Percentiles rank a stretch among this genome's conserved stretches.
phyloP scores from a whole-genome alignment of 2,888 invertebrate genomes.

The Troides aeacus region DNA sequence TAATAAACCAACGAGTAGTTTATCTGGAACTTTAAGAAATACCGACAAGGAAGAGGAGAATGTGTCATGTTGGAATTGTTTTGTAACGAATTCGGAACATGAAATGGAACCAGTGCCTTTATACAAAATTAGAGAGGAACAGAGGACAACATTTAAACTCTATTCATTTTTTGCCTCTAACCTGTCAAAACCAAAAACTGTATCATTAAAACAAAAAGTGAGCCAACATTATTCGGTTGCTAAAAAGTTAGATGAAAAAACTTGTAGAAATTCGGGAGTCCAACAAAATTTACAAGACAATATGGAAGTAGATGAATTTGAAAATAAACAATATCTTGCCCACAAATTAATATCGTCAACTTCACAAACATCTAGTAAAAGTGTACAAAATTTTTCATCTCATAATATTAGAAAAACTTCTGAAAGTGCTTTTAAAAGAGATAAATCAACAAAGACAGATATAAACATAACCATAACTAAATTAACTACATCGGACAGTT shows the following conservation, averaged over 20 bases:
- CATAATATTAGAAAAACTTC: neutral
- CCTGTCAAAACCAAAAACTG: slow-evolving; percentile 58
- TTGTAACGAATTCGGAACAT: slow-evolving; percentile 43
- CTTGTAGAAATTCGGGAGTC: slow-evolving; percentile 40
- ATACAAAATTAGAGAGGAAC: slow-evolving; percentile 53
- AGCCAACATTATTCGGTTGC: slow-evolving; percentile 57
- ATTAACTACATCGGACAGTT: slow-evolving; percentile 26
- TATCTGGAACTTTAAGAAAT: slow-evolving; percentile 36
- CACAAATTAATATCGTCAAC: slow-evolving; percentile 1
- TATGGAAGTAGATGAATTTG: neutral
- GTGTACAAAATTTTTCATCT: neutral
- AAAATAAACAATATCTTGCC: slow-evolving; percentile 1
- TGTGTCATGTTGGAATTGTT: slow-evolving; percentile 68
- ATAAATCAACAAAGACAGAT: slow-evolving; percentile 24
- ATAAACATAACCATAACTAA: slow-evolving; percentile 23
- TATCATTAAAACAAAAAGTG: slow-evolving; percentile 65
- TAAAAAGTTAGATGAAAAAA: slow-evolving; percentile 57
- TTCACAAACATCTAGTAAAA: slow-evolving; percentile 9
- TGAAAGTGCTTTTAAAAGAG: neutral
- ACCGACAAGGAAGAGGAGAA: slow-evolving; percentile 44
- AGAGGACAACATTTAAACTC: slow-evolving; percentile 58
- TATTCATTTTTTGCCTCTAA: slow-evolving; percentile 64
- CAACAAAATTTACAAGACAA: slow-evolving; percentile 22
- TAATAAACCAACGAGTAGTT: slow-evolving; percentile 33
- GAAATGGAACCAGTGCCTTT: slow-evolving; percentile 49